Evolutionary conservation across 2,113 vertebrate species (phyloP), one percentile per base, ranked within the genome.

Genomic region (Amblyornis subalaris): DNA sequence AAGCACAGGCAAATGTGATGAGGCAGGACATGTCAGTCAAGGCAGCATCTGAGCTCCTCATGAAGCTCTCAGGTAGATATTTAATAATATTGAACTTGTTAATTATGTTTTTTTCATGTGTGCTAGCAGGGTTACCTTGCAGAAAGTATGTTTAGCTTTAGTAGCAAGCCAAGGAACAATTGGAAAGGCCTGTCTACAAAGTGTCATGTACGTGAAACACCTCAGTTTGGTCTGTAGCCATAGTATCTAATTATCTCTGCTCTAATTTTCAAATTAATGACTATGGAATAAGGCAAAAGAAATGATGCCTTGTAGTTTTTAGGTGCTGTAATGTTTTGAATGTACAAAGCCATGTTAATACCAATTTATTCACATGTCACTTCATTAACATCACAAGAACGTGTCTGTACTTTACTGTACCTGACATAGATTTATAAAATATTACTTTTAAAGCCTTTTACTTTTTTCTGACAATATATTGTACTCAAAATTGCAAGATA

Each of bases 21-120:
- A 98, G 97, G 97, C 98, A 98, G 90, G 99, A 99, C 87, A 98
- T 99, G 97, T 99, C 98, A 15, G 93, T 99, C 90, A 99, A 99
- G 97, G 99, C 99, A 79, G 99, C 99, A 8, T 99, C 99, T 17
- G 99, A 99, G 94, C 98, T 99, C 95, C 99, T 99, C 79, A 99
- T 99, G 96, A 99, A 99, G 88, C 98, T 99, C 53, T 99, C 99
- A 98, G 99, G 99, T 99, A 98, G 78, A 73, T 42, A 53, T 44
- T 95, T 96, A 60, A 58, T 90, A 74, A 42, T 85, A 50, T 6
- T 92, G 51, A 79, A 21, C 23, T 70, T 70, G 28, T 65, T 38
- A 26, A 47, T 15, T 23, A 2, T 9, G 14, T 70, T 58, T 55
- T 23, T 33, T 65, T 17, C 4, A 12, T 31, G 5, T 64, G 2